A percentile compares a stretch with the other conserved stretches of the same genome.
phyloP scores from a whole-genome alignment of 2,113 vertebrate genomes.

The Pygoscelis adeliae region DNA sequence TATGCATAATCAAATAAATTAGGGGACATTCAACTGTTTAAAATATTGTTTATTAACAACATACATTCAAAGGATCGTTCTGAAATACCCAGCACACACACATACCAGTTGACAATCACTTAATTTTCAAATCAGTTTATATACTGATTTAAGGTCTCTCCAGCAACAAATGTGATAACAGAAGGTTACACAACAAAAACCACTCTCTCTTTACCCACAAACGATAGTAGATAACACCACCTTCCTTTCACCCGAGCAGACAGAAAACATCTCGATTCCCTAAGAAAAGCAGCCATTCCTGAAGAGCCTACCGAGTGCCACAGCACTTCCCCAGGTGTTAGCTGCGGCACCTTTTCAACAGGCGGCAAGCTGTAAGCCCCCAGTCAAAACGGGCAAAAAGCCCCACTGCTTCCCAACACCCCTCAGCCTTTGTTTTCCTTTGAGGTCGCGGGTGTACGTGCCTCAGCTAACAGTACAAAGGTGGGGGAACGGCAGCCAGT shows the following conservation, averaged over 20 bases:
- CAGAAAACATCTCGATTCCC: neutral
- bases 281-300: neutral
- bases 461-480: neutral
- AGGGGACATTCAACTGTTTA: neutral
- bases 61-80: neutral
- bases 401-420: neutral
- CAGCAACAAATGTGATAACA: neutral
- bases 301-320: neutral
- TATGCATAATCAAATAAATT: neutral
- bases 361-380: accelerated
- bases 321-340: neutral
- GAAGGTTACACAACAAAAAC: neutral
- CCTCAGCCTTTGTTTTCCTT: neutral
- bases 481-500: neutral
- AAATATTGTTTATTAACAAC: constrained; percentile 40
- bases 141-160: neutral
- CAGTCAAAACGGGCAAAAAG: accelerated
- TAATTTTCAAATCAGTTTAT: neutral
- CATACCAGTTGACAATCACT: neutral
- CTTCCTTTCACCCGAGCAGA: neutral
- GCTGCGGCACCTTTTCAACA: neutral
- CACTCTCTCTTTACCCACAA: neutral
- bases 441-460: neutral
- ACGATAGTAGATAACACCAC: neutral
- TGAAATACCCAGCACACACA: neutral